Base-by-base conservation (phyloP, 1,140 invertebrate genomes). In the Drosophila tropicalis region DNA sequence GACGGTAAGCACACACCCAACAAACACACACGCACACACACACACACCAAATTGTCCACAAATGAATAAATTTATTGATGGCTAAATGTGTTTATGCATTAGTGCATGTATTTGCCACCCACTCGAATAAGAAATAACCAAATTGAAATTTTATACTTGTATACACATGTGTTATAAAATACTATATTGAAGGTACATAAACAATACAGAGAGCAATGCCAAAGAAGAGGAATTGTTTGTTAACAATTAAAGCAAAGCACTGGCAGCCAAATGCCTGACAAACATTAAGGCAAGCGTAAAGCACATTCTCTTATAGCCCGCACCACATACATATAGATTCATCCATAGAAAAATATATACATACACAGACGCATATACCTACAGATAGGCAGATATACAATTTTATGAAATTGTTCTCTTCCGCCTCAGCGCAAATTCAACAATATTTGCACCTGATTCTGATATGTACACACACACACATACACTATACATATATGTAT, bases 391-490 rank as follows among this genome's bases (percentile, higher is more conserved):
- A 55, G 51, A 34, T 51, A 71, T 36, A 63, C 67, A 67, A 62
- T 71, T 67, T 72, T 66, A 60, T 29, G 41, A 68, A 77, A 76
- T 61, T 64, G 68, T 61, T 47, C 39, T 62, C 57, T 65, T 63
- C 51, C 19, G 41, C 39, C 40, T 70, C 73, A 67, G 56, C 69
- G 74, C 57, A 86, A 86, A 87, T 87, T 68, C 74, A 86, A 87
- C 72, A 86, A 86, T 87, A 87, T 86, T 86, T 89, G 84, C 83
- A 89, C 76, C 83, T 87, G 79, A 87, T 87, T 83, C 71, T 56
- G 62, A 58, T 39, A 29, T 39, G 13, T 19, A 62, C 25, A 66
- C 39, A 73, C 36, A 72, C 68, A 25, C 19, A 25, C 15, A 66
- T 44, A n/a, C 6, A 36, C 4, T 15, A 41, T n/a, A 10, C 5